These are phyloP conservation scores for Himalopsyche kuldschensis DNA, from an alignment of 2,888 invertebrate species.

Conservation along the genomic window DNA sequence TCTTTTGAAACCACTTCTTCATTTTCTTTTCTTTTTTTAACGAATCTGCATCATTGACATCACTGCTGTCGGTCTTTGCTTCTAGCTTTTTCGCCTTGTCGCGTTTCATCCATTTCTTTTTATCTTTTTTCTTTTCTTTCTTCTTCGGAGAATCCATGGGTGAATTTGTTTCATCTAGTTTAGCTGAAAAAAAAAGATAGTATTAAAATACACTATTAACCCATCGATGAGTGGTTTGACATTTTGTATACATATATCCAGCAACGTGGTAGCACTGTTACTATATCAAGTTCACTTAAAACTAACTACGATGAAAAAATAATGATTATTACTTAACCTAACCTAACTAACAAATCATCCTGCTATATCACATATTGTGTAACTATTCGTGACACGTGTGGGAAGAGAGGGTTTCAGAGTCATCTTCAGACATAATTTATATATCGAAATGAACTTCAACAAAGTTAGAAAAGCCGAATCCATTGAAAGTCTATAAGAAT, in stretches of 20 bases:
- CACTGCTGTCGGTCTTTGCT: conserved; percentile 58
- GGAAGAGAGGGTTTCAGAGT: no score
- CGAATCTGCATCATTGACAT: conserved; percentile 45
- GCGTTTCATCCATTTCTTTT: conserved; percentile 57
- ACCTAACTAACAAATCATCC: no score
- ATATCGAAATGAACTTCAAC: no score
- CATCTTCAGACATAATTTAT: no score
- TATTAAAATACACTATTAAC: neutral
- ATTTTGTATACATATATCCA: neutral
- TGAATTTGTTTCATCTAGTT: conserved; percentile 54
- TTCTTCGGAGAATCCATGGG: conserved; percentile 46
- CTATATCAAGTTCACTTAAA: neutral
- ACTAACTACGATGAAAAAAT: no score
- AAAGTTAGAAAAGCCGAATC: no score
- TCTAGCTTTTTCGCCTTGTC: conserved; percentile 61
- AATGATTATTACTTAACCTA: no score
- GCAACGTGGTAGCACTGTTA: neutral
- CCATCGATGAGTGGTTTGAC: neutral
- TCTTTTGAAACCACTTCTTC: conserved; percentile 31
- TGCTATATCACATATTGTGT: no score
- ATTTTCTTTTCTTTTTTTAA: conserved; percentile 43
- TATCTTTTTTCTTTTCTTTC: conserved; percentile 56
- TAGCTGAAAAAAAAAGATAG: conserved; percentile 47
- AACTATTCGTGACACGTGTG: no score
- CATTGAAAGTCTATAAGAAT: no score